Conservation (phyloP, 2,797 vertebrate genomes). For the Channallabes apus region DNA sequence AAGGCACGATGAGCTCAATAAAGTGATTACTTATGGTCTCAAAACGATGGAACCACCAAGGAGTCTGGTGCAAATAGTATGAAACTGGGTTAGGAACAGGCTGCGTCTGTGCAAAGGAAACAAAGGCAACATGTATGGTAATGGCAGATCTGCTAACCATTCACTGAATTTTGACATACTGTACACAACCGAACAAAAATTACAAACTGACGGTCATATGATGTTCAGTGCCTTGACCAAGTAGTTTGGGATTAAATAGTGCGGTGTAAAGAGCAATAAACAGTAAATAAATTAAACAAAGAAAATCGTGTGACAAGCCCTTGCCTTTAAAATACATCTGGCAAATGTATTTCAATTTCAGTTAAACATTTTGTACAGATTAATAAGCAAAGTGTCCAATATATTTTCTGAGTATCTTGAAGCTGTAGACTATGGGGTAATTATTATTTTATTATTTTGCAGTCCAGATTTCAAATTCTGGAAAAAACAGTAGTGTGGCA, state of each 20-base stretch:
- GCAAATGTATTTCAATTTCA: not conserved
- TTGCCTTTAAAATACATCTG: not conserved
- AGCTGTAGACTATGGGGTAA: not conserved
- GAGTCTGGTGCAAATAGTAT: constrained; percentile 88
- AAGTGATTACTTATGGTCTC: constrained; percentile 88
- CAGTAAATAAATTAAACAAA: not conserved
- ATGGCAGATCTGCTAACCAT: not conserved
- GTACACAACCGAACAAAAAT: not conserved
- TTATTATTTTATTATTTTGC: too few species aligned
- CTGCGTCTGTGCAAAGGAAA: constrained; percentile 78
- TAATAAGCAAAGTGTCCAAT: not conserved
- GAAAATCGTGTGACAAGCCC: not conserved
- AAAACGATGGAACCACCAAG: constrained; percentile 87
- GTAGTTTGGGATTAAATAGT: not conserved
- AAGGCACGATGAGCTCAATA: constrained; percentile 86
- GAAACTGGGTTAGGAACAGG: constrained; percentile 91
- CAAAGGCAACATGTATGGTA: not conserved
- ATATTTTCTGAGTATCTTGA: not conserved
- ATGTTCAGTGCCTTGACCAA: not conserved
- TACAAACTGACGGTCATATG: not conserved
- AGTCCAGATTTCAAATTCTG: too few species aligned
- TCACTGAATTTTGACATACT: not conserved
- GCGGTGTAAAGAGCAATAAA: not conserved
- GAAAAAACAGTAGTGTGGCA: too few species aligned
- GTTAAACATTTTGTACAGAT: not conserved